Evolutionary conservation across 2,888 invertebrate genomes (phyloP), one percentile per base, ranked within the genome.

Genomic region (Sinhomidia bicolor): DNA sequence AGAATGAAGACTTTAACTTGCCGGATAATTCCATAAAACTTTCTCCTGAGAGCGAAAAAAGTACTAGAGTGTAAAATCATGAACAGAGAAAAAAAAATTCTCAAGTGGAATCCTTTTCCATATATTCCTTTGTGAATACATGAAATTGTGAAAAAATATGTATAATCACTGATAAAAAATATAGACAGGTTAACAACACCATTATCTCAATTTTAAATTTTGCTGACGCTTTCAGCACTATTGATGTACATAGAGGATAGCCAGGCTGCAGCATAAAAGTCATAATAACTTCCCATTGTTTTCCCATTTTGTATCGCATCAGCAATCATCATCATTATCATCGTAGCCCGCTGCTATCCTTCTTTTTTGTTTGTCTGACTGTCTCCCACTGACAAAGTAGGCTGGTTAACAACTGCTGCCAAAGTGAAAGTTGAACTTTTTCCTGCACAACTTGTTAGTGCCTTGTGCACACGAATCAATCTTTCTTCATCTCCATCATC

Each of bases 371-470:
- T n/a, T 20, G 17, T 17, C 54, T 17, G 20, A 5, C 4, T 17
- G 26, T 1, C 29, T 14, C 7, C 32, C 65, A 29, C 2, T 14
- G 32, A 32, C 14, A n/a, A 20, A 36, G 14, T 62, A 12, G 65
- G 23, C 44, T 23, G 41, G 44, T 41, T 71, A 71, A 20, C 23
- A 26, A 71, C 20, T 71, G 44, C 41, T 44, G 0, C 5, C 17
- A 23, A 41, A 20, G 23, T 71, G 26, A 71, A 71, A 41, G 71
- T 71, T 71, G 71, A 71, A 71, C 71, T 44, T 71, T 41, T 71
- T 71, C n/a, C 0, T 6, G 10, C 47, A 44, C 44, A 71, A 71
- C 1, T 60, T 60, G 10, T 23, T 60, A 60, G 26, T 60, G 60
- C 26, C 60, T 20, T 71, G 71, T 44, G 44, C 71, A 44, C 41